Evolutionary conservation across 2,888 invertebrate species (phyloP), one percentile per base, ranked within the genome.

Genomic region (Nipponacmea schrenckii): DNA sequence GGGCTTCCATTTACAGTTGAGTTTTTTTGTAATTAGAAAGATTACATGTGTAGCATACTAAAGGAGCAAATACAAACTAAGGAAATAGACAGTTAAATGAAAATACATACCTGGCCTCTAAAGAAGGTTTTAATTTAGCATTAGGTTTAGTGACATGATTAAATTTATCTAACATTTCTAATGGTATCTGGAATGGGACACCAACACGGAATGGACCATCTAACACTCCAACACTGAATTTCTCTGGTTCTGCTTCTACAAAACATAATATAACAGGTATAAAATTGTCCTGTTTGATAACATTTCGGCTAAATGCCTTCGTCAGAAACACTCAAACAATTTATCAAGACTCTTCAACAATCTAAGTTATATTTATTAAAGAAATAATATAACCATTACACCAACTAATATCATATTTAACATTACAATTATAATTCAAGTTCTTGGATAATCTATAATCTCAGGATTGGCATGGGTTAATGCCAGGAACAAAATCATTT

Each of bases 161-260:
- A 79, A 82, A 88, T 64, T 81, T 83, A 74, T 89, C 89, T 69
- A 85, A 85, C 71, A 89, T 86, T 73, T 87, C 88, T 26, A 89
- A 80, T 0, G 88, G 88, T 56, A 89, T 86, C 70, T 83, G 82
- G 76, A 89, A 89, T 5, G 89, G 86, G 17, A 83, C 77, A 12
- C 87, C 88, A 8, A 88, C 82, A 62, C 86, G 78, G 78, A 87
- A 88, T n/a, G 88, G 88, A 2, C 88, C 88, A 65, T 88, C 87
- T 68, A 89, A 72, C 62, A 86, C 67, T 12, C 88, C 88, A 15
- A 89, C 84, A 0, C 84, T 82, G 77, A 88, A 89, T 72, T 83
- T 85, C 70, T 86, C 84, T 26, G 88, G 83, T 31, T 84, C 87
- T 20, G 83, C 86, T 80, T 89, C 89, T 88, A 82, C 26, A 39